Base-by-base conservation (phyloP, 2,888 invertebrate species). In the Gymnoscelis rufifasciata region DNA sequence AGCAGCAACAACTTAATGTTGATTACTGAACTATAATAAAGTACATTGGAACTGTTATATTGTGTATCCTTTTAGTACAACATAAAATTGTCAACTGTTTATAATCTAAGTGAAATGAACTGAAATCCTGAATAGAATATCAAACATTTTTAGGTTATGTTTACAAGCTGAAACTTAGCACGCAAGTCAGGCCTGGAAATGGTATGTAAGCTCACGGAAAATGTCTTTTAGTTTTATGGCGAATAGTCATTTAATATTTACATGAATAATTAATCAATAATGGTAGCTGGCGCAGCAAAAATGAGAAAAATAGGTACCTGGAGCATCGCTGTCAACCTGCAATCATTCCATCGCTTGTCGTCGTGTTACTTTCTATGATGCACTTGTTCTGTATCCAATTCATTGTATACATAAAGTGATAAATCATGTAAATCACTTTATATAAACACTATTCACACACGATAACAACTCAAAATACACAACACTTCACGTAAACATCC, bases 401-500 rank as follows among this genome's bases (percentile, higher is more conserved):
- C 61, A 66, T 63, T 54, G 58, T 52, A 66, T 70, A 68, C 66
- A 71, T 68, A 71, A 61, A 52, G 57, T 61, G 38, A 55, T 59
- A 62, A 67, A 62, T 66, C 66, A 62, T 59, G 56, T 52, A 59
- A 47, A 53, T 36, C 66, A 72, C 66, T 60, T 56, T 55, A 54
- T 56, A 64, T 63, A 58, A 64, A 19, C 19, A 19, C 19, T 61
- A 68, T 63, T 60, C 60, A 72, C 66, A 47, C 43, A 51, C 51
- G 64, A 52, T 54, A 70, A 52, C 67, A 75, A 69, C 62, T 56
- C 29, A 51, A 47, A 51, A 61, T 19, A 56, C 69, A 74, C 67
- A 76, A 75, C 73, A 70, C 60, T 67, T 81, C 78, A 80, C 79
- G 74, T 86, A 84, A 84, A 84, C 86, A 86, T 74, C 70, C 76